These are phyloP conservation scores for Trachelus stipa DNA, from an alignment of 2,888 invertebrate species.

Conservation along the genomic window DNA sequence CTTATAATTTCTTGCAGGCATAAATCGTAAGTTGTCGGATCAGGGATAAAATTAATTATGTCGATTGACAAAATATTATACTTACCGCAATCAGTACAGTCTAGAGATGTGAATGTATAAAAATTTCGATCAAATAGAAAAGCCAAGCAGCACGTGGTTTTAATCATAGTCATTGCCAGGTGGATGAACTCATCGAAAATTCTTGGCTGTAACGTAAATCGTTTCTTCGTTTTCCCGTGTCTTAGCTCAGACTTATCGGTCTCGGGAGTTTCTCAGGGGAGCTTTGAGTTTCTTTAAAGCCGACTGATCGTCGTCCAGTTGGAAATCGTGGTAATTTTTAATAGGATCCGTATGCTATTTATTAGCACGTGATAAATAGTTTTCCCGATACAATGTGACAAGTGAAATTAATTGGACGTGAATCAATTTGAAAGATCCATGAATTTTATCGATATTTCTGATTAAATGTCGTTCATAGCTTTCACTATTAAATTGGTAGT, in stretches of 20 bases:
- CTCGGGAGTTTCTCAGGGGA: neutral
- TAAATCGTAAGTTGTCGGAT: no score
- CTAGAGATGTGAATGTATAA: neutral
- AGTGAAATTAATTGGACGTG: neutral
- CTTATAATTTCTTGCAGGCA: neutral
- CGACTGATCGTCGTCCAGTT: neutral
- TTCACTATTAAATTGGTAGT: neutral
- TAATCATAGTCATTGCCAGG: constrained; percentile 18
- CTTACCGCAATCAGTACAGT: neutral
- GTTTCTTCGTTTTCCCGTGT: neutral
- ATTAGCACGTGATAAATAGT: neutral
- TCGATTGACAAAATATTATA: neutral
- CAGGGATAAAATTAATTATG: neutral
- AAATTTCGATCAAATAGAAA: neutral
- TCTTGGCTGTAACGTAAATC: constrained; percentile 20
- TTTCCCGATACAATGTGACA: neutral
- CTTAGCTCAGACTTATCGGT: neutral
- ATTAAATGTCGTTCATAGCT: neutral
- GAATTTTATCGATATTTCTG: neutral
- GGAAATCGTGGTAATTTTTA: neutral
- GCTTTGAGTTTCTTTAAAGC: neutral
- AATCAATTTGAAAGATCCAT: neutral
- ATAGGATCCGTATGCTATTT: neutral
- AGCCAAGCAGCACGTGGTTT: neutral
- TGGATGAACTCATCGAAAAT: constrained; percentile 19